Evolutionary conservation across 1,140 invertebrate genomes (phyloP), one percentile per base, ranked within the genome.

Genomic region (Eupristina koningsbergeri): DNA sequence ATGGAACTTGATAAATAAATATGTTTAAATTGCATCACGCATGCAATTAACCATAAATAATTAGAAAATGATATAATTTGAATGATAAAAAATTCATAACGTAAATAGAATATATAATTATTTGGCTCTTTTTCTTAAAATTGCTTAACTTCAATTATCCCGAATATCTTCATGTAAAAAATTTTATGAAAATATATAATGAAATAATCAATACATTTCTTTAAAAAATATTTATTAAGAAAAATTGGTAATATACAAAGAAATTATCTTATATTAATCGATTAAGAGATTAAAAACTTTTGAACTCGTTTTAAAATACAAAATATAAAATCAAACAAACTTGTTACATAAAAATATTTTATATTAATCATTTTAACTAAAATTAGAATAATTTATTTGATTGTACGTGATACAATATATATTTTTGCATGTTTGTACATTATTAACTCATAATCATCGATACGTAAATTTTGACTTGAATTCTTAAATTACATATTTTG

Each of bases 161-260:
- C n/a, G n/a, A n/a, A n/a, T n/a, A n/a, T n/a, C n/a, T n/a, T n/a
- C n/a, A n/a, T n/a, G n/a, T n/a, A n/a, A 17, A 7, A 53, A 53
- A 69, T 9, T 41, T 39, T 39, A n/a, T 5, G 17, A 73, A 73
- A 73, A 26, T 45, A n/a, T n/a, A n/a, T n/a, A n/a, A n/a, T n/a
- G 45, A 73, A 73, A 41, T 45, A 45, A n/a, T 13, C 45, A 45
- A 45, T 45, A 45, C 11, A 45, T 39, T 45, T 73, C n/a, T 73
- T 73, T 73, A 13, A 45, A 69, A 73, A 45, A 73, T 73, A 73
- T 73, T 73, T 73, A 73, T 45, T 73, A 73, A 73, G 34, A 73
- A 64, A 73, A 19, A 73, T 8, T 45, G 36, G 45, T 45, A 64
- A 73, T 73, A 73, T 71, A 64, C 39, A 73, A 7, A 41, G 36